These are phyloP conservation scores for Homarus americanus DNA, from an alignment of 1,140 invertebrate genomes.

Conservation along the genomic window DNA sequence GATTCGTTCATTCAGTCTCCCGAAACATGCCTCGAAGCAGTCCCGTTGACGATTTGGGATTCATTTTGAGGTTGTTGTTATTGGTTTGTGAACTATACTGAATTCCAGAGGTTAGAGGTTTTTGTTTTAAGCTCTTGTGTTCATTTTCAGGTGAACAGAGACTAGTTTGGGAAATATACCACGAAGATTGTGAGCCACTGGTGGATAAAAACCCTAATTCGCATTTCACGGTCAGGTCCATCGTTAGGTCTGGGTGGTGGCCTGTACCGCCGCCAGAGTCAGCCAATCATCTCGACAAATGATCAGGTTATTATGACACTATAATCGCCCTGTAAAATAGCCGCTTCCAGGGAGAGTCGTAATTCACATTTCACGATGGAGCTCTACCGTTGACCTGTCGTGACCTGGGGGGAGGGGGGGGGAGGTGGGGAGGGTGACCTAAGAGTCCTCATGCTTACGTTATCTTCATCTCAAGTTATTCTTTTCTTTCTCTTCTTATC, in stretches of 20 bases:
- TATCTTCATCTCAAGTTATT: not conserved
- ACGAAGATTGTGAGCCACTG: not conserved
- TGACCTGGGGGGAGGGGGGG: too few relatives aligned
- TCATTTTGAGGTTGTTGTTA: too few relatives aligned
- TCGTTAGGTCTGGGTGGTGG: conserved; percentile 7
- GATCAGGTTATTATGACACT: conserved; percentile 45
- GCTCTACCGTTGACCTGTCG: conserved; percentile 20
- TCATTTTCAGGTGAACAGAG: too few relatives aligned
- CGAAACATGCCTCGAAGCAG: too few relatives aligned
- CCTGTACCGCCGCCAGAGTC: not conserved
- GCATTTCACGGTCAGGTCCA: conserved; percentile 24
- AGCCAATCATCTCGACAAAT: conserved; percentile 43
- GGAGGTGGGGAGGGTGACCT: too few relatives aligned
- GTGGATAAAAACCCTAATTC: conserved; percentile 22
- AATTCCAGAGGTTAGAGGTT: too few relatives aligned
- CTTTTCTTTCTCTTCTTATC: not conserved
- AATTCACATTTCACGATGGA: conserved; percentile 51
- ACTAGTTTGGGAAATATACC: not conserved
- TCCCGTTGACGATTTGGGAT: too few relatives aligned
- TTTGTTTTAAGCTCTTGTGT: too few relatives aligned
- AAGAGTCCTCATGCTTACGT: not conserved
- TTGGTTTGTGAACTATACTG: too few relatives aligned
- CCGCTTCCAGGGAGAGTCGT: conserved; percentile 25
- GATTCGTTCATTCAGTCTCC: not conserved
- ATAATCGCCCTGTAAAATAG: conserved; percentile 31